Evolutionary conservation across 2,797 vertebrate species (phyloP).

Genomic region (Orestias chungarensis): DNA sequence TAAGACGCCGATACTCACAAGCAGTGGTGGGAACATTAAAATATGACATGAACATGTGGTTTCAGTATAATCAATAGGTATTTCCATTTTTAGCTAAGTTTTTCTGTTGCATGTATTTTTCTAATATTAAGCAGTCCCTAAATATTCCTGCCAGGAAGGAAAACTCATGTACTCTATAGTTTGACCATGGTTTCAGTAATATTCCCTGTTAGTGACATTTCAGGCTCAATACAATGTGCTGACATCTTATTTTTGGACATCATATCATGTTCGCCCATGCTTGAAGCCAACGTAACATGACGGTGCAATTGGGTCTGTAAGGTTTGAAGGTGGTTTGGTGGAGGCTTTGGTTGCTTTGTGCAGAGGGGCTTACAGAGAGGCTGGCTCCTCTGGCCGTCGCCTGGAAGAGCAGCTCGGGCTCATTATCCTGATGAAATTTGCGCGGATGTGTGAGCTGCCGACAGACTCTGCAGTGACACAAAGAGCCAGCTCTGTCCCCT

Average conservation of each 20-base stretch:
- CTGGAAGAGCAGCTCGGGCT: conserved; percentile 71
- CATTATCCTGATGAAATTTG: conserved; percentile 84
- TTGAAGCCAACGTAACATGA: conserved; percentile 50
- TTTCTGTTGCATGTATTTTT: not conserved
- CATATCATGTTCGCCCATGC: conserved; percentile 51
- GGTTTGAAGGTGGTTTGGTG: conserved; percentile 58
- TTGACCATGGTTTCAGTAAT: not conserved
- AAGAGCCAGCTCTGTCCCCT: conserved; percentile 79
- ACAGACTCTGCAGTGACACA: conserved; percentile 80
- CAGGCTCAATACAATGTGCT: not conserved
- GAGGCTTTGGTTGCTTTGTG: conserved; percentile 26
- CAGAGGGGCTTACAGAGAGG: conserved; percentile 43
- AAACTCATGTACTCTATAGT: not conserved
- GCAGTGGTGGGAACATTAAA: not conserved
- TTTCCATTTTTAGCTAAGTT: not conserved
- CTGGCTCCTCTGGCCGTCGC: conserved; percentile 59
- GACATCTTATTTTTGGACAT: conserved; percentile 23
- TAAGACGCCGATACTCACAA: not conserved
- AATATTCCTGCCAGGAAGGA: not conserved
- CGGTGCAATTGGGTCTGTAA: conserved; percentile 58
- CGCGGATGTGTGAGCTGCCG: conserved; percentile 79
- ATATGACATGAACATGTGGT: not conserved
- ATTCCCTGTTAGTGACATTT: not conserved
- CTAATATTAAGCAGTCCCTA: not conserved
- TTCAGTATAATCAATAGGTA: not conserved